Conservation (phyloP, 92 coral and sea anemone genomes). For the Bergia sp. region DNA sequence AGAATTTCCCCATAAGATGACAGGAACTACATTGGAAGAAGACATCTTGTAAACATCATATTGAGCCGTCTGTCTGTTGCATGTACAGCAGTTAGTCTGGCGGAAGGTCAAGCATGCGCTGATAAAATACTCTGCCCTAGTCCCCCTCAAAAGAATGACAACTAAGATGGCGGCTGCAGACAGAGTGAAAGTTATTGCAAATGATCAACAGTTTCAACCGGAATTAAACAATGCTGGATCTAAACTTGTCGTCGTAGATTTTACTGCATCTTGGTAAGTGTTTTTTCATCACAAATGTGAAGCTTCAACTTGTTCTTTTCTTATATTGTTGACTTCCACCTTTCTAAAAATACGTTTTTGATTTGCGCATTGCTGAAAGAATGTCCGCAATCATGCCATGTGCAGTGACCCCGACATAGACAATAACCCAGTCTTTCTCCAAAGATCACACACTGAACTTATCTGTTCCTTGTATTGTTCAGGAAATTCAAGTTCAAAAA, state of each 20-base stretch:
- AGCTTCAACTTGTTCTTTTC: no score
- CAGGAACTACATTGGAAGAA: constrained; percentile 91
- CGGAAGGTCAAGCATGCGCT: neutral
- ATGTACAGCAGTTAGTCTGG: constrained; percentile 23
- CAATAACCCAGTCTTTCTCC: neutral
- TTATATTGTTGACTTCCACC: no score
- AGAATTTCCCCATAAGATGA: constrained; percentile 93
- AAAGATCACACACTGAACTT: neutral
- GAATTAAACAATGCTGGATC: constrained; percentile 86
- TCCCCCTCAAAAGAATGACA: neutral
- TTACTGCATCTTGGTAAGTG: constrained; percentile 89
- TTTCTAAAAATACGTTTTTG: neutral
- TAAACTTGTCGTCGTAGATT: constrained; percentile 87
- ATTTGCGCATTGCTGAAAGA: neutral
- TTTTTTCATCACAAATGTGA: neutral
- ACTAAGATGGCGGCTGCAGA: constrained; percentile 80
- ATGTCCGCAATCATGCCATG: no score
- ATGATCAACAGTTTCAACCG: constrained; percentile 74
- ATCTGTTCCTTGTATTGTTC: no score
- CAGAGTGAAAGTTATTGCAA: constrained; percentile 66
- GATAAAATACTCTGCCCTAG: neutral
- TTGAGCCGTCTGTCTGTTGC: constrained; percentile 31
- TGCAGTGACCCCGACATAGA: no score
- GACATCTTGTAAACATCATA: constrained; percentile 71
- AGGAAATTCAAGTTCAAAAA: no score